Evolutionary conservation across 2,888 invertebrate genomes (phyloP), one percentile per base, ranked within the genome.

Genomic region (Cosmia pyralina): DNA sequence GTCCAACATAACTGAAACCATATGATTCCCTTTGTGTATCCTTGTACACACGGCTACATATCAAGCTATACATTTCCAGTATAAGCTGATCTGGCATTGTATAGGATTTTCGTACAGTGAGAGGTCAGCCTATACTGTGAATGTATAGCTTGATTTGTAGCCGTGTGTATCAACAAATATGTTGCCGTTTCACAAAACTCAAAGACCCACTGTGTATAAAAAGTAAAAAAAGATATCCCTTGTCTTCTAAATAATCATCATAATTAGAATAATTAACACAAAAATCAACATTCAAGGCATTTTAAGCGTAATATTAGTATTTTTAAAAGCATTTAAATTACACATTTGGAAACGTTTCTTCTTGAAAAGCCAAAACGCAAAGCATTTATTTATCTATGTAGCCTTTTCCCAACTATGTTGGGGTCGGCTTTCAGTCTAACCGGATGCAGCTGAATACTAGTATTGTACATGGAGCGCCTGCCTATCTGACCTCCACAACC

Each of bases 251-350:
- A 44, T 15, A 50, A 44, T 15, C 5, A 28, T 7, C n/a, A 38
- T 13, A 5, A 4, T 22, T 48, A 41, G 8, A 48, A 46, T 62
- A 53, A 55, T 55, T 5, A 38, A 22, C 38, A 72, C 44, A 58
- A 57, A 59, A 66, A 66, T 11, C 41, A 76, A 76, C 52, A 68
- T 28, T 46, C 19, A 74, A 76, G 11, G 59, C 52, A 38, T 59
- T 76, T 69, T 44, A 76, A 76, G 73, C 67, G 58, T 59, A 15
- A 52, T 69, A 60, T 77, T 75, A 75, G 75, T 75, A 22, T 48
- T 60, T 55, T 52, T 53, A 5, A 46, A 77, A 77, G 71, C 79
- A 10, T 62, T 57, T 17, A 60, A 19, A 11, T 48, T 48, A 41
- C 17, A 53, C 46, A 69, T 44, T 34, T 55, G 8, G 22, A 34